A percentile compares a stretch with the other conserved stretches of the same genome.
These are phyloP conservation scores for Hipposideros armiger DNA, from an alignment of 2,113 vertebrate species.

Conservation along the genomic window DNA sequence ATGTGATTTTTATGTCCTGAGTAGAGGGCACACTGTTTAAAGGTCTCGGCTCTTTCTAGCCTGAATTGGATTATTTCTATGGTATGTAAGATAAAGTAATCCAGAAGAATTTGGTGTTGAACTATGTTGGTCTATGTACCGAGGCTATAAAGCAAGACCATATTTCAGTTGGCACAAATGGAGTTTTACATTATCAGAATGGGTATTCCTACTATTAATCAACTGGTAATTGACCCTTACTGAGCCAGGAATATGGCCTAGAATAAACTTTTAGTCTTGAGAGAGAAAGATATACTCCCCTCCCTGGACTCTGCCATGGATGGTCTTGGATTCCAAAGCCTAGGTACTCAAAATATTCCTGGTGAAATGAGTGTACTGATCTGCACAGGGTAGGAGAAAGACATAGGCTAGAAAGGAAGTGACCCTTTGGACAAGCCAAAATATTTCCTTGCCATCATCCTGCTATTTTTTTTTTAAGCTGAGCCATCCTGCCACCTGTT, in stretches of 20 bases:
- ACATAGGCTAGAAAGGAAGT: neutral
- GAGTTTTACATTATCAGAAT: neutral
- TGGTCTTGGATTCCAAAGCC: neutral
- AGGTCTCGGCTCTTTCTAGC: neutral
- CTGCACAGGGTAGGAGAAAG: neutral
- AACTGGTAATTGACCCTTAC: neutral
- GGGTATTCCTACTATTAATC: neutral
- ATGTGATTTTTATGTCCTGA: neutral
- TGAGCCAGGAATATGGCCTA: neutral
- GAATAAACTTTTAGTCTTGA: constrained; percentile 8
- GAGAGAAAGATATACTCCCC: neutral
- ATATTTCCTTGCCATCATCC: neutral
- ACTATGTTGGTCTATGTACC: neutral
- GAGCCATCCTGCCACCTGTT: no score
- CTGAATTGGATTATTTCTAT: neutral
- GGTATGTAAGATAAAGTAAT: neutral
- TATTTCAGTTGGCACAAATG: neutral
- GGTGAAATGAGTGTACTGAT: neutral
- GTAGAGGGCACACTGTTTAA: neutral
- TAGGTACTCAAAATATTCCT: neutral
- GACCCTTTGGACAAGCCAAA: neutral
- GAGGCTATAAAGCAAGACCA: neutral
- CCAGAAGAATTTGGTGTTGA: neutral
- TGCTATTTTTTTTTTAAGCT: neutral
- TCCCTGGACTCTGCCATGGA: neutral